Conservation (phyloP, 2,113 vertebrate genomes). For the Sitta europaea region DNA sequence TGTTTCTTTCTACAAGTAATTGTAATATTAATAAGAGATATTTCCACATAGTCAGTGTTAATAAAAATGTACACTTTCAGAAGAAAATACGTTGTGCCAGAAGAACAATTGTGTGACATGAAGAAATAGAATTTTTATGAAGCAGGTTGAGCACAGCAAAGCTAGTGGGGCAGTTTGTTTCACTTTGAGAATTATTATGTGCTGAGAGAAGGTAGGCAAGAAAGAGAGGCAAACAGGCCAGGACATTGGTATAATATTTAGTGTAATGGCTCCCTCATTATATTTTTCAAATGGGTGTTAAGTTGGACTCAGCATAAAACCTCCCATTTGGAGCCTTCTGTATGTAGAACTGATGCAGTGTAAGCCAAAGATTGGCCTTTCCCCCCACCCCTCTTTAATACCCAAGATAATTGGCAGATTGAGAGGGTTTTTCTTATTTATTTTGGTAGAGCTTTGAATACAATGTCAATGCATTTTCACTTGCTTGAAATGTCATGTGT, state of each 20-base stretch:
- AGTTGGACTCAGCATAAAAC: background rate
- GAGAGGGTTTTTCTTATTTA: background rate
- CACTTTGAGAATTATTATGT: background rate
- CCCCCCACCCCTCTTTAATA: background rate
- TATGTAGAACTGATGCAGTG: background rate
- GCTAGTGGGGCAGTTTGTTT: background rate
- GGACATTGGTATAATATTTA: background rate
- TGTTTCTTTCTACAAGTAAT: background rate
- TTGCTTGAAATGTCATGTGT: background rate
- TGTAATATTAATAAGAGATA: background rate
- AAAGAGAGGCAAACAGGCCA: background rate
- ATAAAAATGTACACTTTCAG: background rate
- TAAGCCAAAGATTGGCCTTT: background rate
- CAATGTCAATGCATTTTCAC: constrained; percentile 11
- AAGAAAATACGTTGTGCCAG: background rate
- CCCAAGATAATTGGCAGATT: background rate
- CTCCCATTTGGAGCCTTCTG: background rate
- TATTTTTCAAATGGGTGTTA: background rate
- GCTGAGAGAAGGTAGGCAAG: background rate
- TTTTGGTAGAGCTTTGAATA: background rate
- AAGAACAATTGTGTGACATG: background rate
- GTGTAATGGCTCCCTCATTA: background rate
- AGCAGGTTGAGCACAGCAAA: background rate
- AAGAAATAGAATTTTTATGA: background rate
- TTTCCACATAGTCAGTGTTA: background rate